Percentiles rank a stretch among this genome's conserved stretches.
phyloP scores from a whole-genome alignment of 2,797 vertebrate species.

The Esox lucius region DNA sequence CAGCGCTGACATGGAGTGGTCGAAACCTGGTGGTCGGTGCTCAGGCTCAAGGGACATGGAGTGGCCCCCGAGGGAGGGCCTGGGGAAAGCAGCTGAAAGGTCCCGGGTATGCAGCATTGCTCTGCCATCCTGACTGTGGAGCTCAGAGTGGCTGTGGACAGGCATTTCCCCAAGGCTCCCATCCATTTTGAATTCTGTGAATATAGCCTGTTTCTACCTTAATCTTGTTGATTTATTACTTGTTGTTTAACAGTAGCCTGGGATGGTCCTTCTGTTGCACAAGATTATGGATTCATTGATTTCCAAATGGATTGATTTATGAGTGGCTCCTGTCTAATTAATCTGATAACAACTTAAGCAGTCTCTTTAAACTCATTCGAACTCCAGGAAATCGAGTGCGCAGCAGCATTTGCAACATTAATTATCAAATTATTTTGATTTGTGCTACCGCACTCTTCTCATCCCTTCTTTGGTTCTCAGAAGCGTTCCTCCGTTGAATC shows the following conservation, averaged over 20 bases:
- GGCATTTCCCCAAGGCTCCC: slow-evolving; percentile 81
- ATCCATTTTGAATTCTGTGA: slow-evolving; percentile 66
- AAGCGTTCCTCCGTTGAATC: slow-evolving; percentile 46
- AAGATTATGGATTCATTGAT: slow-evolving; percentile 77
- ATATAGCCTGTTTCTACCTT: slow-evolving; percentile 20
- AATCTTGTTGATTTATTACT: slow-evolving; percentile 42
- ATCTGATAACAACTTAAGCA: slow-evolving; percentile 73
- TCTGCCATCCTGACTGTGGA: slow-evolving; percentile 78
- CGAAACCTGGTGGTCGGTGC: slow-evolving; percentile 70
- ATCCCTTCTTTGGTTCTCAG: slow-evolving; percentile 45
- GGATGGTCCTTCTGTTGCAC: slow-evolving; percentile 58
- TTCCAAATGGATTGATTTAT: slow-evolving; percentile 73
- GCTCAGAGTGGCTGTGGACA: slow-evolving; percentile 77
- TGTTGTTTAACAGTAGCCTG: slow-evolving; percentile 41
- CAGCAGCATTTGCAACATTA: slow-evolving; percentile 32
- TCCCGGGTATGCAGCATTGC: slow-evolving; percentile 78
- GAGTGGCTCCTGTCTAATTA: slow-evolving; percentile 70
- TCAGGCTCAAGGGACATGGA: slow-evolving; percentile 80
- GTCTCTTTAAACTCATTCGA: slow-evolving; percentile 67
- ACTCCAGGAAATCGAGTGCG: slow-evolving; percentile 53
- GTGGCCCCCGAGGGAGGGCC: slow-evolving; percentile 77
- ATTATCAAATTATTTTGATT: slow-evolving; percentile 39
- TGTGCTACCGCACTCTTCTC: slow-evolving; percentile 50
- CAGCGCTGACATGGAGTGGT: slow-evolving; percentile 80
- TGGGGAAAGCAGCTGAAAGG: slow-evolving; percentile 77